Evolutionary conservation across 1,140 invertebrate species (phyloP).

Genomic region (Nasonia longicornis): DNA sequence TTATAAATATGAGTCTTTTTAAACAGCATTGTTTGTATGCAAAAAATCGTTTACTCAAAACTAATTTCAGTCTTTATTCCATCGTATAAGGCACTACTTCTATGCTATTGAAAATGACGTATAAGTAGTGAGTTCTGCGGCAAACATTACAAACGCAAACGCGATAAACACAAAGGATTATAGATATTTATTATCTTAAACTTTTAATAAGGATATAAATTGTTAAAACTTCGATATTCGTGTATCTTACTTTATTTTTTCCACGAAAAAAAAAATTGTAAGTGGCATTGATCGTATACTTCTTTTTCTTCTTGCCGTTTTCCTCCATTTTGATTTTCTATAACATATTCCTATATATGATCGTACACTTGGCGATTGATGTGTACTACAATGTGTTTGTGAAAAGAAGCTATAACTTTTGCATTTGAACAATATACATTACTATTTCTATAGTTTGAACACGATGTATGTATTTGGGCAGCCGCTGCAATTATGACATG

Average conservation of each 20-base stretch:
- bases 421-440: constrained; percentile 43
- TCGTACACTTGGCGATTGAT: constrained; percentile 34
- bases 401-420: constrained; percentile 38
- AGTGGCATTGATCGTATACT: constrained; percentile 40
- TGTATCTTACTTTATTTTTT: constrained; percentile 29
- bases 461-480: constrained; percentile 49
- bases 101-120: constrained; percentile 16
- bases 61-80: not conserved
- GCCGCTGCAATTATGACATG: constrained; percentile 55
- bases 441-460: constrained; percentile 39
- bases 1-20: not conserved
- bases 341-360: constrained; percentile 32
- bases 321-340: constrained; percentile 28
- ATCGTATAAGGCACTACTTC: constrained; percentile 11
- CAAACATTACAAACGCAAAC: constrained; percentile 13
- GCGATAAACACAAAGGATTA: constrained; percentile 32
- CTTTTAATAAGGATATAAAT: constrained; percentile 34
- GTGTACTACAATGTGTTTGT: constrained; percentile 40
- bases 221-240: constrained; percentile 38
- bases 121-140: not conserved
- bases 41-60: not conserved
- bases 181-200: constrained; percentile 35
- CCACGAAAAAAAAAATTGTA: constrained; percentile 31
- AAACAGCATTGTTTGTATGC: not conserved
- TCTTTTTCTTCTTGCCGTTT: constrained; percentile 39